Base-by-base conservation (phyloP, 2,113 vertebrate genomes). In the Macquaria ambigua region DNA sequence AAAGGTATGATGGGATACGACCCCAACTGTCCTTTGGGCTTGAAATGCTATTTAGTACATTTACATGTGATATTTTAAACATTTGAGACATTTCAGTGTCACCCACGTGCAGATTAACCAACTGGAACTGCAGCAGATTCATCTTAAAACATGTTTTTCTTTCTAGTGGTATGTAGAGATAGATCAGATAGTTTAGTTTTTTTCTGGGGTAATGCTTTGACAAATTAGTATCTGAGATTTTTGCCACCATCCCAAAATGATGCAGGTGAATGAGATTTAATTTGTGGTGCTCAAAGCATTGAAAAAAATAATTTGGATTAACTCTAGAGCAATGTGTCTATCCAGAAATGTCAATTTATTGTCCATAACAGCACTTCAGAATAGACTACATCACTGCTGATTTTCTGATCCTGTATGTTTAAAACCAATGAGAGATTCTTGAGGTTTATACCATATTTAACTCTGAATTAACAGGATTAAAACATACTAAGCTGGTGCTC, bases 1-100 rank as follows among this genome's bases (percentile, higher is more conserved):
- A 56, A 56, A 84, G 48, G 66, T 48, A 18, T 37, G 75, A 56
- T 71, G 67, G 78, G 59, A 67, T 3, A 7, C 18, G 10, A 43
- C 0, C 66, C 25, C 1, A 21, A 39, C 39, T 48, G 81, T 81
- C 87, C 53, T 58, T 12, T n/a, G 48, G 77, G 53, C 43, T 71
- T 34, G 8, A 53, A 53, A 62, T 0, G 37, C 52, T 43, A 8
- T 34, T 76, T 59, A 43, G 20, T 6, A 12, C 50, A 58, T 85
- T 90, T 56, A 69, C 23, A 69, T 43, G 50, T 77, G 5, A 76
- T 72, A 56, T 78, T 68, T 81, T 64, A 52, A 81, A 58, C 72
- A 63, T 80, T 14, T n/a, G 16, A 0, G 39, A 16, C 28, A 39
- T 74, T 48, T 43, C 14, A 39, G 21, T 31, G 4, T 16, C 3